These are phyloP conservation scores for Archocentrus centrarchus DNA, from an alignment of 2,113 vertebrate genomes.

Conservation along the genomic window DNA sequence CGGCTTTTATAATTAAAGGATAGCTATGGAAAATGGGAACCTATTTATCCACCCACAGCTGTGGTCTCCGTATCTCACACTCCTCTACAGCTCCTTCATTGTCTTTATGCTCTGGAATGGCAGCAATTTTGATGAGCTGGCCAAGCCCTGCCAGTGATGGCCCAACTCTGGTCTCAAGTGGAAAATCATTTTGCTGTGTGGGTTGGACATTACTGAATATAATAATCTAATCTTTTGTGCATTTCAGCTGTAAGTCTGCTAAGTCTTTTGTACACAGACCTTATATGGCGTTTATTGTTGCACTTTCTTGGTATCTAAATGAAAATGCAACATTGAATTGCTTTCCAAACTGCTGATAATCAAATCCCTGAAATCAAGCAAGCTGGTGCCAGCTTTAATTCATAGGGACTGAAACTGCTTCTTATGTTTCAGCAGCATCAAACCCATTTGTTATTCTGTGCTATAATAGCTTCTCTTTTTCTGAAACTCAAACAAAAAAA, in stretches of 20 bases:
- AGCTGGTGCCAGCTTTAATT: constrained; percentile 41
- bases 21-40: background rate
- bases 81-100: constrained; percentile 31
- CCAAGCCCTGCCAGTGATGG: constrained; percentile 28
- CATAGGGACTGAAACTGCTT: constrained; percentile 16
- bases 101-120: constrained; percentile 53
- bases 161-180: constrained; percentile 38
- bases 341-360: constrained; percentile 42
- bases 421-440: constrained; percentile 6
- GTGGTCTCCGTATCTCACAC: background rate
- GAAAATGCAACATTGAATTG: constrained; percentile 47
- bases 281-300: constrained; percentile 38
- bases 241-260: constrained; percentile 52
- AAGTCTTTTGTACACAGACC: constrained; percentile 31
- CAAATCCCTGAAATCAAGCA: constrained; percentile 39
- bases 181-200: constrained; percentile 59
- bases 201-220: constrained; percentile 49
- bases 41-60: background rate
- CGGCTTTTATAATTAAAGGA: background rate
- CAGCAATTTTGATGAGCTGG: constrained; percentile 36
- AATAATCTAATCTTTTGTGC: constrained; percentile 54
- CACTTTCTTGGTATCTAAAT: constrained; percentile 40
- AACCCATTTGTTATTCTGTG: constrained; percentile 2
- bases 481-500: constrained; percentile 24
- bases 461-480: background rate